phyloP scores from a whole-genome alignment of 2,113 vertebrate species.

The Polyodon spathula region DNA sequence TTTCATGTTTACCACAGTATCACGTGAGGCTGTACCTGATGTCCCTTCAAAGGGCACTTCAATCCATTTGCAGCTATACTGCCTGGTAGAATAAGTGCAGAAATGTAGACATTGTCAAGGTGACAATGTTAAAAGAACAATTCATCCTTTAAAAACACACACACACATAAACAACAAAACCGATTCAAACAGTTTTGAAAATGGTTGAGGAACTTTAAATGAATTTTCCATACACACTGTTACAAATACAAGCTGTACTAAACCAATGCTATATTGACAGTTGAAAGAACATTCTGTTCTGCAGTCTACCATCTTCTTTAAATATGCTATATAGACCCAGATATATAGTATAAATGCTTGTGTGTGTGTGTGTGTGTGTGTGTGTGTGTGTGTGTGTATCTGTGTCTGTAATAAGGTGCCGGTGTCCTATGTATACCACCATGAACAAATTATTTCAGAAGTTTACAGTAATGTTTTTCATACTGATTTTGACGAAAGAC shows the following conservation, averaged over 20 bases:
- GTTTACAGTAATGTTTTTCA: no score
- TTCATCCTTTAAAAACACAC: background rate
- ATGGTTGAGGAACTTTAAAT: background rate
- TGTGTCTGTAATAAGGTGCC: no score
- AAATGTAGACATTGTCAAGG: slow-evolving; percentile 1
- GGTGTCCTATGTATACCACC: no score
- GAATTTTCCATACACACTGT: background rate
- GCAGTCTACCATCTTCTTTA: background rate
- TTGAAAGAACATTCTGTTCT: background rate
- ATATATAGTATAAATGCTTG: no score
- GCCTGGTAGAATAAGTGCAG: slow-evolving; percentile 2
- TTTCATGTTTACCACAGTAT: slow-evolving; percentile 34
- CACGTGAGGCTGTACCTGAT: slow-evolving; percentile 10
- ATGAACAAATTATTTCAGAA: no score
- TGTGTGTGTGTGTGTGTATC: no score
- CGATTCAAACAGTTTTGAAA: background rate
- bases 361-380: no score
- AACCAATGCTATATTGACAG: background rate
- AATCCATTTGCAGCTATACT: slow-evolving; percentile 1
- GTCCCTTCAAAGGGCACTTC: background rate
- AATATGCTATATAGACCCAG: background rate
- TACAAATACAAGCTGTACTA: background rate
- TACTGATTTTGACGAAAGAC: no score
- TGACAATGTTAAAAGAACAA: slow-evolving; percentile 3
- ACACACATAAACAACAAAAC: background rate